Evolutionary conservation across 2,888 invertebrate species (phyloP).

Genomic region (Oscheius sp.): DNA sequence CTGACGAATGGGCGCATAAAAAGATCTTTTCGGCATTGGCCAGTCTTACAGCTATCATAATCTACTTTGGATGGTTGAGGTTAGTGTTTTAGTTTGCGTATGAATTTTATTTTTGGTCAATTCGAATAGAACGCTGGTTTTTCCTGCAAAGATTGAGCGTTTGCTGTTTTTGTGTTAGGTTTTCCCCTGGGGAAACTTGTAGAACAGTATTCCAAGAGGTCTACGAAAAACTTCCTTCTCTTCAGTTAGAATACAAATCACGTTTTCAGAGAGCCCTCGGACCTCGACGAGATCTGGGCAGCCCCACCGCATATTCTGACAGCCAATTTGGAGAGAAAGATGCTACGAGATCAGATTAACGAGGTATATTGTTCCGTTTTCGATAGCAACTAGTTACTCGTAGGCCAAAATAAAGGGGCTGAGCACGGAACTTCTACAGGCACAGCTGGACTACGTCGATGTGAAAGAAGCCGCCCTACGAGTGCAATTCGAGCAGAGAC

Average conservation of each 20-base stretch:
- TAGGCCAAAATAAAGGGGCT: slow-evolving; percentile 61
- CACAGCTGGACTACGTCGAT: slow-evolving; percentile 68
- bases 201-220: no score
- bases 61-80: slow-evolving; percentile 67
- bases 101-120: neutral
- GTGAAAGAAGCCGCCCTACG: slow-evolving; percentile 68
- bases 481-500: slow-evolving; percentile 56
- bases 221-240: no score
- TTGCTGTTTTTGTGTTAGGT: no score
- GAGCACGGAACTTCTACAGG: slow-evolving; percentile 61
- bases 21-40: slow-evolving; percentile 58
- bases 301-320: slow-evolving; percentile 65
- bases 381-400: neutral
- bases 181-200: no score
- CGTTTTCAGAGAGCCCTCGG: slow-evolving; percentile 60
- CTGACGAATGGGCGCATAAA: slow-evolving; percentile 55
- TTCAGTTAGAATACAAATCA: no score
- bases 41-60: slow-evolving; percentile 54
- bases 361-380: slow-evolving; percentile 21
- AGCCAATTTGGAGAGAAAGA: slow-evolving; percentile 63
- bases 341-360: slow-evolving; percentile 65
- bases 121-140: no score
- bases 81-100: slow-evolving; percentile 21
- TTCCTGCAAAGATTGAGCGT: no score
- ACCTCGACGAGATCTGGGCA: slow-evolving; percentile 65